A percentile compares a stretch with the other conserved stretches of the same genome.
Evolutionary conservation across 2,797 vertebrate genomes (phyloP).

Genomic region (Strix occidentalis): DNA sequence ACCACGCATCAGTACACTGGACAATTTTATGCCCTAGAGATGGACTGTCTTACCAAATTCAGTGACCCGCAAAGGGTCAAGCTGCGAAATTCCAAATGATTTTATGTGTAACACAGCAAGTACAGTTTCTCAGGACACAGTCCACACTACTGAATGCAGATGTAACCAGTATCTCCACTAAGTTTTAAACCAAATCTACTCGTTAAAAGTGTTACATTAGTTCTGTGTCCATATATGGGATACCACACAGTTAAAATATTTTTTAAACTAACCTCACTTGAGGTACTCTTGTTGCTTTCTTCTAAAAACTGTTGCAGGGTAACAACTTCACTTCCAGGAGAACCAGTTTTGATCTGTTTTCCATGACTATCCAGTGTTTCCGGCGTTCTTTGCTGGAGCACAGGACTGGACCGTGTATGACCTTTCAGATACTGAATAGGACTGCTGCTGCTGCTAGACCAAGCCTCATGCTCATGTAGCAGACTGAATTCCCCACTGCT

Average conservation of each 20-base stretch:
- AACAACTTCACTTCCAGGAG: slow-evolving; percentile 86
- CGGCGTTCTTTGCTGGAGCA: slow-evolving; percentile 78
- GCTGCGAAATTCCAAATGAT: neutral
- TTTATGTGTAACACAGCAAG: neutral
- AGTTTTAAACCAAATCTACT: neutral
- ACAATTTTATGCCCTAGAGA: neutral
- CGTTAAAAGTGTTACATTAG: neutral
- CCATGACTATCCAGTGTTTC: slow-evolving; percentile 72
- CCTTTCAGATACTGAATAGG: slow-evolving; percentile 87
- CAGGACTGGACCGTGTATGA: slow-evolving; percentile 85
- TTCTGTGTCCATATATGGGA: neutral
- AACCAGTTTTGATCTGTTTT: slow-evolving; percentile 75
- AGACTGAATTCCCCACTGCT: slow-evolving; percentile 96
- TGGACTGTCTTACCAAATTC: rapidly evolving
- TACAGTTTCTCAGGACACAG: neutral
- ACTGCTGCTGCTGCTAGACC: slow-evolving; percentile 91
- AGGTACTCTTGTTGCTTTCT: slow-evolving; percentile 86
- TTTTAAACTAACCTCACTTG: slow-evolving; percentile 72
- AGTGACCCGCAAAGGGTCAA: neutral
- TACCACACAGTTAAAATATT: rapidly evolving
- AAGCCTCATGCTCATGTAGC: slow-evolving; percentile 88
- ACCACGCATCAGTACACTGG: rapidly evolving
- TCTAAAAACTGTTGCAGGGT: slow-evolving; percentile 94
- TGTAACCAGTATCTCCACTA: neutral
- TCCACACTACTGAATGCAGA: neutral